Base-by-base conservation (phyloP, 35 echinoderm and acorn worm genomes). In the Diadema setosum region DNA sequence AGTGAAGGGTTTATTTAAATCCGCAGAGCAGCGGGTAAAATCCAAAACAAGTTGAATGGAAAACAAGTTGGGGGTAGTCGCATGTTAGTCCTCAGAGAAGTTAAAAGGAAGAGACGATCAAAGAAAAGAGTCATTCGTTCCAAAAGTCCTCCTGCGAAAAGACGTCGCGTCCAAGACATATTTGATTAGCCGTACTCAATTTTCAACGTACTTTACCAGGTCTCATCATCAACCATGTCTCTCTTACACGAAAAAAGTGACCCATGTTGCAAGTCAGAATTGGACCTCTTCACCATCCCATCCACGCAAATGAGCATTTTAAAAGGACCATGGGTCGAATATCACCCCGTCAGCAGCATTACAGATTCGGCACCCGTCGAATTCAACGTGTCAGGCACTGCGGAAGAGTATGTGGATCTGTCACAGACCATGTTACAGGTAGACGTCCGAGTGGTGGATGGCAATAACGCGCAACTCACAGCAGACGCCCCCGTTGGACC, bases 371-470 rank as follows among this genome's bases (percentile, higher is more conserved):
- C 59, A 41, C 88, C 88, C 18, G 70, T 90, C 12, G 57, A 90
- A 46, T 90, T 83, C 35, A 44, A 67, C 17, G 43, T 85, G 14
- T 1, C 64, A 2, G 82, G 67, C 6, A 70, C 89, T 8, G 43
- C 35, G 2, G 89, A 85, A 27, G 89, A 91, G 37, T 91, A 91
- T 24, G 56, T 91, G 3, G 89, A 91, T 52, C 40, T 86, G 12
- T 84, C 89, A 2, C 89, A 91, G 24, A 91, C 82, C 27, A 74
- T 49, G 73, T 25, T 81, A 27, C 57, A 80, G n/a, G 50, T 94
- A 40, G 82, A 85, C 46, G 87, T 58, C 3, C 85, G 82, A 33
- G 56, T 90, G 5, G 86, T 74, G 3, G 84, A 81, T 33, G 9
- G n/a, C 27, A 84, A 86, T 34, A 69, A 85, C 12, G 50, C 55